A percentile compares a stretch with the other conserved stretches of the same genome.
Conservation (phyloP, 2,113 vertebrate genomes). For the Scatophagus argus region DNA sequence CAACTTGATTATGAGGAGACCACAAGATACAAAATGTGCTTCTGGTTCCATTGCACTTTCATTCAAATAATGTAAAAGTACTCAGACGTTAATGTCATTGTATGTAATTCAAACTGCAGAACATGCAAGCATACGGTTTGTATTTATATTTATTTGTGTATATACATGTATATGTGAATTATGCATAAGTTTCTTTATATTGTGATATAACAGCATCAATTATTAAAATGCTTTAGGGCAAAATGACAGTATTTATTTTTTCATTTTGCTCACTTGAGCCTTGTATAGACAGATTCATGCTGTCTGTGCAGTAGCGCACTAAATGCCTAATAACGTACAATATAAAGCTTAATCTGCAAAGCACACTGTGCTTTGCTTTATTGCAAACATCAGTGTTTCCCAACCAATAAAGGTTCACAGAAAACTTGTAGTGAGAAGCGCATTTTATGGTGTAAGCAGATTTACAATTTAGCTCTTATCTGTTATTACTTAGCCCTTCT, state of each 20-base stretch:
- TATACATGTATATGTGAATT: conserved; percentile 35
- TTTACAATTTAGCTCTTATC: conserved; percentile 18
- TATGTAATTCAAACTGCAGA: background rate
- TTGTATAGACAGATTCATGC: conserved; percentile 25
- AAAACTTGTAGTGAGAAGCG: conserved; percentile 26
- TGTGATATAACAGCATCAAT: conserved; percentile 52
- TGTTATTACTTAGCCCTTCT: conserved; percentile 17
- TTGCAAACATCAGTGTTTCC: conserved; percentile 28
- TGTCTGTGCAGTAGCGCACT: conserved; percentile 21
- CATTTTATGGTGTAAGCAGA: background rate
- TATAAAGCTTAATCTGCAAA: conserved; percentile 9
- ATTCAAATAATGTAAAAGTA: background rate
- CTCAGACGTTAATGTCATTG: background rate
- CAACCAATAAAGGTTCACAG: conserved; percentile 16
- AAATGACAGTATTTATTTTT: conserved; percentile 40
- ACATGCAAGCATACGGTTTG: background rate
- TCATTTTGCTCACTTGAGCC: conserved; percentile 43
- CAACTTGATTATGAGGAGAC: background rate
- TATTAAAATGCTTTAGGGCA: conserved; percentile 53
- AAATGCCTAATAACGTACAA: conserved; percentile 30
- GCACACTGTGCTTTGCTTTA: conserved; percentile 33
- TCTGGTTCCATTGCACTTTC: background rate
- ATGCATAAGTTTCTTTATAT: conserved; percentile 43
- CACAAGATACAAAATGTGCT: background rate
- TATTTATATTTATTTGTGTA: background rate